These are phyloP conservation scores for Paragorgia papillata DNA, from an alignment of 92 coral and sea anemone genomes.

Conservation along the genomic window DNA sequence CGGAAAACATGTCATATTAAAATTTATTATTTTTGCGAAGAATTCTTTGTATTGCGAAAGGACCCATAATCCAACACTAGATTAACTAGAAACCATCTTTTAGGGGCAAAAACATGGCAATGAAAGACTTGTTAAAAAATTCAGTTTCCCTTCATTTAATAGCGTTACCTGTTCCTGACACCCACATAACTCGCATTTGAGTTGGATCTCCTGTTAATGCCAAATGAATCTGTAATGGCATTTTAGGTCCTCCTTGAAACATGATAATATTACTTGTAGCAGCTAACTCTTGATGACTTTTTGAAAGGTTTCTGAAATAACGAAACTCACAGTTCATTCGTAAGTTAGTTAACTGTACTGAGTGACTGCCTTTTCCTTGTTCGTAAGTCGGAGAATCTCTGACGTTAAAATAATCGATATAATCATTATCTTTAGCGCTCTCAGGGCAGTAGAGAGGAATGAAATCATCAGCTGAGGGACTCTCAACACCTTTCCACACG, in stretches of 20 bases:
- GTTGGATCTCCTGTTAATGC: conserved; percentile 45
- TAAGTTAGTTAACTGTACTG: conserved; percentile 46
- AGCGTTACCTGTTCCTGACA: conserved; percentile 33
- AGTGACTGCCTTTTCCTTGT: conserved; percentile 49
- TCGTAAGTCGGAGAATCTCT: conserved; percentile 58
- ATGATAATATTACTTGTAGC: conserved; percentile 31
- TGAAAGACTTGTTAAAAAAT: too few relatives aligned
- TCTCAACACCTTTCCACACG: conserved; percentile 65
- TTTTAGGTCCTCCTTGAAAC: conserved; percentile 33
- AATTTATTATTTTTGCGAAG: too few relatives aligned
- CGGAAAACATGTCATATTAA: too few relatives aligned
- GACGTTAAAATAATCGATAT: conserved; percentile 69
- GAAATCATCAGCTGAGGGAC: conserved; percentile 60
- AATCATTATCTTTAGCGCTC: conserved; percentile 59
- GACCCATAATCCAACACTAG: too few relatives aligned
- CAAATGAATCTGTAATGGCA: conserved; percentile 43
- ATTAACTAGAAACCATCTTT: too few relatives aligned
- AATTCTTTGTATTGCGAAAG: too few relatives aligned
- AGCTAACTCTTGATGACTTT: conserved; percentile 31
- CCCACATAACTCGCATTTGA: conserved; percentile 51
- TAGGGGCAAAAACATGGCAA: too few relatives aligned
- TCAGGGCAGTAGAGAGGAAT: conserved; percentile 84
- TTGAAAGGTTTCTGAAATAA: conserved; percentile 42
- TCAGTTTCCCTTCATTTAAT: too few relatives aligned
- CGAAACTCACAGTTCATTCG: conserved; percentile 56